A percentile compares a stretch with the other conserved stretches of the same genome.
Conservation (phyloP, 2,888 invertebrate species). For the Nowickia ferox region DNA sequence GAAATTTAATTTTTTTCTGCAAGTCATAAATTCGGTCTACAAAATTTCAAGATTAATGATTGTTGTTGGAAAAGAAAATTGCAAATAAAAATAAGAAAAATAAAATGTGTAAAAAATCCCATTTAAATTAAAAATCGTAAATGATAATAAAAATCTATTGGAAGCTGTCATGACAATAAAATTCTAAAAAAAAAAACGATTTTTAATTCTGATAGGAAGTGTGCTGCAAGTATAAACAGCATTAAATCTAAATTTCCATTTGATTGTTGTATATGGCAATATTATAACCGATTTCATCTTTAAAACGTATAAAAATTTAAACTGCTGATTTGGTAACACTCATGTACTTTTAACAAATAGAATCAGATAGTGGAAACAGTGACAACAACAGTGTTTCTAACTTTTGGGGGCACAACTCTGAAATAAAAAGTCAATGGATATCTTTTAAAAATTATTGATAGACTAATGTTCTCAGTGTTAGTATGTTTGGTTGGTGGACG, state of each 20-base stretch:
- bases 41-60: constrained; percentile 68
- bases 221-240: neutral
- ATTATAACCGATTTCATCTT: neutral
- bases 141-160: constrained; percentile 72
- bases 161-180: constrained; percentile 69
- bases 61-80: constrained; percentile 58
- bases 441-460: no score
- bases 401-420: no score
- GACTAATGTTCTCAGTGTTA: no score
- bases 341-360: no score
- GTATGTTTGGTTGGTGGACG: no score
- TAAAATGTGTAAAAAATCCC: constrained; percentile 60
- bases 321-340: neutral
- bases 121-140: constrained; percentile 72
- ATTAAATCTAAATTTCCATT: neutral
- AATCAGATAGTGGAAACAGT: no score
- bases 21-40: constrained; percentile 62
- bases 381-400: no score
- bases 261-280: no score
- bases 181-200: constrained; percentile 48
- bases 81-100: constrained; percentile 59
- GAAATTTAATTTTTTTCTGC: neutral
- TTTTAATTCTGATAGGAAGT: constrained; percentile 51
- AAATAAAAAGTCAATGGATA: no score
- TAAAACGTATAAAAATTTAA: neutral